These are phyloP conservation scores for Triplophysa bombifrons DNA, from an alignment of 2,797 vertebrate species.

Conservation along the genomic window DNA sequence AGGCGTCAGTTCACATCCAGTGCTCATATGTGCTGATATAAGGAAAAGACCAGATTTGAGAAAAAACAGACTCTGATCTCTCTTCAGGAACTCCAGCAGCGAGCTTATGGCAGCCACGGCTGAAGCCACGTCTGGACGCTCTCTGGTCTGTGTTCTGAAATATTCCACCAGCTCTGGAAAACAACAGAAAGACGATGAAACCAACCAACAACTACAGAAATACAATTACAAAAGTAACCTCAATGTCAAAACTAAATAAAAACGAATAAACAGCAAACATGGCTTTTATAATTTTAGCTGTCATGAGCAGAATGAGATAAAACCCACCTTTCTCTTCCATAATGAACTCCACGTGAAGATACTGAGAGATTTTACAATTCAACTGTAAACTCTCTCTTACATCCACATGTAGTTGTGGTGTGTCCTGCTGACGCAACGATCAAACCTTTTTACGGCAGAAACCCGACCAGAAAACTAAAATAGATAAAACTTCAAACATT, in stretches of 20 bases:
- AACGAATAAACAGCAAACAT: no score
- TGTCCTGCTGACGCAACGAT: not conserved
- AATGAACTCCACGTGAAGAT: not conserved
- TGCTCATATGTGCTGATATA: not conserved
- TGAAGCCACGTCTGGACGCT: conserved; percentile 91
- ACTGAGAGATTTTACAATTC: not conserved
- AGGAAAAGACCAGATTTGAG: no score
- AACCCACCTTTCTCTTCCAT: conserved; percentile 75
- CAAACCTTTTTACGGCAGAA: no score
- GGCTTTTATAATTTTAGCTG: no score
- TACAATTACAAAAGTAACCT: not conserved
- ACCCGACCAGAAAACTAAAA: not conserved
- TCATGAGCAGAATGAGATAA: not conserved
- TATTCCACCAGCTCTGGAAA: conserved; percentile 87
- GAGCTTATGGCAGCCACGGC: conserved; percentile 94
- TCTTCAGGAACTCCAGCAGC: conserved; percentile 89
- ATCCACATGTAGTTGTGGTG: not conserved
- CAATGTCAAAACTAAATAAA: no score
- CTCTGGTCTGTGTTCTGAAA: conserved; percentile 87
- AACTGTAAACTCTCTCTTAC: not conserved
- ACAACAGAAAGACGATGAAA: not conserved
- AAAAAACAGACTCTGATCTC: conserved; percentile 84
- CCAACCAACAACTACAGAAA: not conserved
- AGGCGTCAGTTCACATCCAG: not conserved
- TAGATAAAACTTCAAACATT: not conserved